Base-by-base conservation (phyloP, 2,113 vertebrate species). In the Nothoprocta perdicaria region DNA sequence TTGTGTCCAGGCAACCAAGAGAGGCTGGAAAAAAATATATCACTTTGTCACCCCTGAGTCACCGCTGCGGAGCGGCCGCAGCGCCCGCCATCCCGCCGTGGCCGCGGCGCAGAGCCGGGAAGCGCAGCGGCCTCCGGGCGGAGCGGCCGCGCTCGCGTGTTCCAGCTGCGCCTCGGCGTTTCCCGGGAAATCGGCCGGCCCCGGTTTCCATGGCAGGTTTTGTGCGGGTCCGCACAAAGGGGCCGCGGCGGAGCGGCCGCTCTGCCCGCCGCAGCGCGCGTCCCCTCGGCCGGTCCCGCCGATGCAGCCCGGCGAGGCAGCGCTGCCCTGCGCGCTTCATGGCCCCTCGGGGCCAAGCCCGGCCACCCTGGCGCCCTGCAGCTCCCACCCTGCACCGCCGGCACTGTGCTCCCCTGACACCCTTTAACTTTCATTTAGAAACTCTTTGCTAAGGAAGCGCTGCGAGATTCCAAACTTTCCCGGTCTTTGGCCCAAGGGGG, bases 151-250 rank as follows among this genome's bases (percentile, higher is more conserved):
- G 23, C 94, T 94, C 94, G 95, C 95, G 87, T 95, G 89, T 93
- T 94, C 94, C 94, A 94, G 92, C 89, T 93, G 94, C 66, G 58
- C 81, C 93, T 86, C 80, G 16, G 58, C 93, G 94, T 95, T 95
- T 95, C 94, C 95, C 81, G 91, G 93, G 86, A 93, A 92, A 95
- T 86, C 74, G 80, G 69, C 94, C 2, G 89, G 52, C 52, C 81
- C 55, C 3, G 87, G 95, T 96, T 96, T 95, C 95, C 95, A 96
- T 95, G 95, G 94, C 91, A 96, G 91, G 95, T 84, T 96, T 86
- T 89, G 94, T 84, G 93, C 2, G 7, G 92, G 86, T 86, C 89
- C 19, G 33, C 94, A 96, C 95, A 96, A 95, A 96, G 27, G 91
- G 86, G 69, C 83, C 92, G 93, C 91, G 88, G 93, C 38, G 92